Base-by-base conservation (phyloP, 2,797 vertebrate species). In the Antennarius maculatus region DNA sequence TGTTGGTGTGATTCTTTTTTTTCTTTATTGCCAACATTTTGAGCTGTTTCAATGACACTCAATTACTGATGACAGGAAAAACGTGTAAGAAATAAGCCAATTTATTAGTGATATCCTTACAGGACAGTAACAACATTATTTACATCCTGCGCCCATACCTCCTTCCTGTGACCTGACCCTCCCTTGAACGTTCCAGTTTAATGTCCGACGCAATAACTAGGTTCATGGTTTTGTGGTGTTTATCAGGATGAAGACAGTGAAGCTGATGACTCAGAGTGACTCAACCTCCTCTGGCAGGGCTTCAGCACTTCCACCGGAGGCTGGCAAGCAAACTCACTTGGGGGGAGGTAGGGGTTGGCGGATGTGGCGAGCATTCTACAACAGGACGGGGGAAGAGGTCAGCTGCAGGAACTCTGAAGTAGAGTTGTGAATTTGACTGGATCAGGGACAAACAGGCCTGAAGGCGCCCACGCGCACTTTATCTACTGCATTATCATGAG, bases 401-500 rank as follows among this genome's bases (percentile, higher is more conserved):
- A 92, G 88, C 78, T 89, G 89, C 85, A 85, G 89, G 90, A 92
- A 92, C 88, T 88, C 79, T 79, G 86, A 91, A 90, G 81, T 83
- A 42, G 78, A 88, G 74, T 76, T 86, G 77, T 67, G 79, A 85
- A 69, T 66, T 60, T 43, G 66, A 79, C 57, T 76, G 76, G 81
- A 85, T 85, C 76, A 0, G 70, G 84, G 81, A 79, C 80, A 85
- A 74, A 80, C 72, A 45, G 67, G 58, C 59, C 71, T 61, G 70
- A 77, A 76, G 34, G 55, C 73, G 34, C 81, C 72, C 81, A 71
- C 82, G 72, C 54, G 7, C 76, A 74, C 39, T 79, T 41, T 62
- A 80, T 81, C 66, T 59, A 61, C 61, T 54, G 56, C 17, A 46
- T 54, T 62, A 86, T 71, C 29, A 48, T 47, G 42, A 79, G 64